Base-by-base conservation (phyloP, 2,888 invertebrate genomes). In the Sinhomidia bicolor region DNA sequence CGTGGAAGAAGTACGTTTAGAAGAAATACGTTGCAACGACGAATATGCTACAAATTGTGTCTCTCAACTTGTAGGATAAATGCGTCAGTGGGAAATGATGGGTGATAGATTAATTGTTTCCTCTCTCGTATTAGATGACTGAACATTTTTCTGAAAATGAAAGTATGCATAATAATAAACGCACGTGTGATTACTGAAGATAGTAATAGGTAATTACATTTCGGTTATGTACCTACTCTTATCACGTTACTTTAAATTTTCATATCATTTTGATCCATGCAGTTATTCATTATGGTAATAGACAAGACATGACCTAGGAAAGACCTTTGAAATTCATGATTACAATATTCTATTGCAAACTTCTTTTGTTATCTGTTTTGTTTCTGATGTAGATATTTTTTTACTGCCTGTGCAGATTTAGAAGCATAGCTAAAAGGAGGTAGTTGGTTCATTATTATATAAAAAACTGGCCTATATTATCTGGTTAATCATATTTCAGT, bases 271-370 rank as follows among this genome's bases (percentile, higher is more conserved):
- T 51, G 78, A 23, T 57, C 57, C 29, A 36, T 20, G 17, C 54
- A 54, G 32, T 60, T 23, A 60, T 57, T 32, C 44, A 44, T 17
- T 26, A 6, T 71, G 12, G 23, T 17, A 23, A 47, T 51, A n/a
- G 12, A 47, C 36, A 26, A 14, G 44, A 71, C 44, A 23, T 54
- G 83, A 83, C 83, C 83, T 84, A 41, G 76, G 84, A 60, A 74
- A 76, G 83, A 76, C 76, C 74, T 74, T 84, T 84, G 74, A 60
- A 84, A 76, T 84, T 84, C 44, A 76, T 32, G 60, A 57, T 74
- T 57, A 32, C n/a, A 71, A 7, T 32, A 32, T 10, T 51, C 26
- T 10, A 26, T 17, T 14, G 23, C 14, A 36, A 36, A 44, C 23
- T 14, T 0, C 44, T 47, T 29, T 29, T 71, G n/a, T 26, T 60